phyloP scores from a whole-genome alignment of 2,113 vertebrate species.

The Pterophyllum scalare region DNA sequence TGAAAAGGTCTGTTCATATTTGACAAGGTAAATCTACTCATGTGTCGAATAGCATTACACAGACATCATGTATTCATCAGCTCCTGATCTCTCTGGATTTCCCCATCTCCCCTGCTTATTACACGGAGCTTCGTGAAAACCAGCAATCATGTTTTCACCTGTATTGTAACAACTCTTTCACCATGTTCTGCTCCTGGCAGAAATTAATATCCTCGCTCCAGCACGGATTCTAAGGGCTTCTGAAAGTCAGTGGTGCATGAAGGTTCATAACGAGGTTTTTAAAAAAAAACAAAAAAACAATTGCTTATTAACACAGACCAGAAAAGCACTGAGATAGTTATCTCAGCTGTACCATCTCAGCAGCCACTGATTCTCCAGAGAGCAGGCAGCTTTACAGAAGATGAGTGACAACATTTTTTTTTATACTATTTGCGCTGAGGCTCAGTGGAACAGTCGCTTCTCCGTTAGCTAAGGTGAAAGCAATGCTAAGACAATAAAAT shows the following conservation, averaged over 20 bases:
- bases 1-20: slow-evolving; percentile 35
- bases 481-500: neutral
- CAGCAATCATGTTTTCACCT: neutral
- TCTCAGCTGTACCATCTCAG: neutral
- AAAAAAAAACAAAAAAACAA: neutral
- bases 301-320: neutral
- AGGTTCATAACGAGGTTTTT: neutral
- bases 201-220: neutral
- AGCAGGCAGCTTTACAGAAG: neutral
- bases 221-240: neutral
- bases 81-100: slow-evolving; percentile 7
- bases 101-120: neutral
- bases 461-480: neutral
- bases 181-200: neutral
- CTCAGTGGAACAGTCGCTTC: neutral
- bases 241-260: neutral
- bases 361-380: neutral
- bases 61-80: neutral
- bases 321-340: neutral
- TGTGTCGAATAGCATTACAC: slow-evolving; percentile 19
- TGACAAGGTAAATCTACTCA: slow-evolving; percentile 24
- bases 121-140: neutral
- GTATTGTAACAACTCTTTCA: neutral
- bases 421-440: neutral
- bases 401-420: neutral